Evolutionary conservation across 2,888 invertebrate species (phyloP), one percentile per base, ranked within the genome.

Genomic region (Hypomecis atomaria): DNA sequence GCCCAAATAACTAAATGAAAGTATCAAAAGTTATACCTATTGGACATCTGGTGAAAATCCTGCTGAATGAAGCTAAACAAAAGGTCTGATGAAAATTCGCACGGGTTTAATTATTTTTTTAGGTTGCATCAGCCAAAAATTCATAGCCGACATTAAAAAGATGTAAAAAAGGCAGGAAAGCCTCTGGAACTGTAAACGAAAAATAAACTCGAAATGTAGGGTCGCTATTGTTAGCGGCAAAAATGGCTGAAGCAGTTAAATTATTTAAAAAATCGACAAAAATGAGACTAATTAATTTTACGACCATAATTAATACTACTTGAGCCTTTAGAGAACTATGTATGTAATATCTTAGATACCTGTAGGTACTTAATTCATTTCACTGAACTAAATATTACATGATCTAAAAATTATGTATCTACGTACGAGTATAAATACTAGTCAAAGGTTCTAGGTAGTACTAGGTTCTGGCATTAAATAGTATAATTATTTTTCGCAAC

Each of bases 81-180:
- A 69, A 62, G 49, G 59, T 33, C 68, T 62, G 64, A 71, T 68
- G 70, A 70, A 59, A 66, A 68, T 68, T 71, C 58, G 68, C 67
- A 64, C 66, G 56, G 64, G 59, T 60, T 71, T 71, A 71, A 70
- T 71, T 69, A 63, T 67, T 71, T 71, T 71, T 71, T 70, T 71
- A 59, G 62, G 65, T 59, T 63, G 53, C 62, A 68, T 70, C 68
- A 58, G 64, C 68, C 62, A 62, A 70, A 71, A 68, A 70, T 68
- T 71, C 70, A 68, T 70, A 59, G 68, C 65, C 56, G 59, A 53
- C 68, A 62, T 71, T 71, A 67, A 71, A 71, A 68, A 70, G 68
- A 67, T 49, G 62, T 68, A 65, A 68, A 70, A 68, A 69, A 62
- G 66, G 66, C 66, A 50, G 63, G 64, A 66, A 70, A 65, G 62